These are phyloP conservation scores for Anoplophora glabripennis DNA, from an alignment of 1,140 invertebrate genomes.

Conservation along the genomic window DNA sequence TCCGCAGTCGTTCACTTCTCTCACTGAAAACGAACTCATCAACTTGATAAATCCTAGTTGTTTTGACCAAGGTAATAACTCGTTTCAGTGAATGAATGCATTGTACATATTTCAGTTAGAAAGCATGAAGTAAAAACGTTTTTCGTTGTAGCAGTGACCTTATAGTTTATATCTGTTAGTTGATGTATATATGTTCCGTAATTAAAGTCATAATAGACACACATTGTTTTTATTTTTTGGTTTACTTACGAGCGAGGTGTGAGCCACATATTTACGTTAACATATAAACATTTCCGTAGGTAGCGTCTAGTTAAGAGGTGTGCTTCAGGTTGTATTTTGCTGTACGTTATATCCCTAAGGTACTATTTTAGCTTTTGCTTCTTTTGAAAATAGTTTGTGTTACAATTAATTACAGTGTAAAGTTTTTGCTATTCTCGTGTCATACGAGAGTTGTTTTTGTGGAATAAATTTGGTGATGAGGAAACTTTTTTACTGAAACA, in stretches of 20 bases:
- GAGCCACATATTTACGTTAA: no score
- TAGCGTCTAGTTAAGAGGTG: not conserved
- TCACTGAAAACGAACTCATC: constrained; percentile 80
- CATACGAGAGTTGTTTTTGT: no score
- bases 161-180: constrained; percentile 9
- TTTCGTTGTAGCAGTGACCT: constrained; percentile 16
- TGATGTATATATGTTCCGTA: constrained; percentile 4
- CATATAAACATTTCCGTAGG: no score
- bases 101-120: no score
- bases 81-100: constrained; percentile 20
- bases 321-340: not conserved
- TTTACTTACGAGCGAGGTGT: not conserved
- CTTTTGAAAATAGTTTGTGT: no score
- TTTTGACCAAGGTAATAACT: constrained; percentile 70
- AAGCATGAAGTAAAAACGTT: constrained; percentile 10
- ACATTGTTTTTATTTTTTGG: no score
- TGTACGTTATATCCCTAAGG: not conserved
- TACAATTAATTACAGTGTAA: no score
- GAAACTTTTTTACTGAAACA: no score
- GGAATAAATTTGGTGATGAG: no score
- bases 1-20: constrained; percentile 70
- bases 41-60: constrained; percentile 83
- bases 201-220: not conserved
- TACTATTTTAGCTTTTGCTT: no score
- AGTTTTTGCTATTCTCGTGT: no score